phyloP scores from a whole-genome alignment of 2,797 vertebrate species.

The Caiman crocodilus region DNA sequence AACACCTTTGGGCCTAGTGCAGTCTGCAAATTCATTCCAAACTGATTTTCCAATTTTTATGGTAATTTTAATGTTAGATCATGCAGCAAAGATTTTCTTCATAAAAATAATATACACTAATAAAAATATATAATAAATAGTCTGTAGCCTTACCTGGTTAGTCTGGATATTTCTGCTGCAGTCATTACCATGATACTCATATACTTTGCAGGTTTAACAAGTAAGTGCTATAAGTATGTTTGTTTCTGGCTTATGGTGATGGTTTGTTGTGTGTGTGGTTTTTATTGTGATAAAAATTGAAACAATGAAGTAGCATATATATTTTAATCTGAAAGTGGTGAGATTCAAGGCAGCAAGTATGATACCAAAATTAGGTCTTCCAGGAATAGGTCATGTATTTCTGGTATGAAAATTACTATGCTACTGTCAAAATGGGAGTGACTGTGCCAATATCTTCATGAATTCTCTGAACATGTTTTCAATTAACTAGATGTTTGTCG shows the following conservation, averaged over 20 bases:
- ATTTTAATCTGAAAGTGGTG: background rate
- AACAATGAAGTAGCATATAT: accelerated
- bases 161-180: background rate
- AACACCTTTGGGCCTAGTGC: no score
- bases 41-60: background rate
- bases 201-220: background rate
- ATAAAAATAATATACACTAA: background rate
- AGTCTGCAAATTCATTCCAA: no score
- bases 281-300: background rate
- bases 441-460: background rate
- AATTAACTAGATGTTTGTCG: background rate
- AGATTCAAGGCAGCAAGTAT: accelerated
- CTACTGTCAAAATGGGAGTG: background rate
- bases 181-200: background rate
- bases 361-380: background rate
- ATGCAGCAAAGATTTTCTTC: background rate
- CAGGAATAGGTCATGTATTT: background rate
- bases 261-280: background rate
- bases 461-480: background rate
- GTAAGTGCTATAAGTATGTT: background rate
- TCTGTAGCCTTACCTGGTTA: background rate
- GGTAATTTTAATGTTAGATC: background rate
- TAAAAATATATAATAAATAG: background rate
- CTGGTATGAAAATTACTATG: background rate
- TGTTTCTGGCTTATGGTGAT: background rate